Base-by-base conservation (phyloP, 2,797 vertebrate genomes). In the Florisuga fusca region DNA sequence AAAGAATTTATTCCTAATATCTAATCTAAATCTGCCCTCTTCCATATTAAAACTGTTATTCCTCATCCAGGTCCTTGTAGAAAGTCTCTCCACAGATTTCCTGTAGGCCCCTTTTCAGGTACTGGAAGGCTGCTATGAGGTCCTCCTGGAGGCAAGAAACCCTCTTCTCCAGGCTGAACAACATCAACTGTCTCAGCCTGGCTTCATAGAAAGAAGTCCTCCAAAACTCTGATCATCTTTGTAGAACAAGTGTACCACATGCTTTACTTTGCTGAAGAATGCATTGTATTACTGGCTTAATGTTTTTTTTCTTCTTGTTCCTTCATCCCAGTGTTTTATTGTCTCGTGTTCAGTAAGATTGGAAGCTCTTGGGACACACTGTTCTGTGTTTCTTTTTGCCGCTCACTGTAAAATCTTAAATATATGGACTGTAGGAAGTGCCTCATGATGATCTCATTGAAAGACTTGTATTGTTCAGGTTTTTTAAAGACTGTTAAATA, bases 261-360 rank as follows among this genome's bases (percentile, higher is more conserved):
- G 50, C 9, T 38, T 21, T 7, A 7, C 53, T 29, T 33, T 5
- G 6, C 45, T 50, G 48, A 25, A 45, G 50, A 50, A 58, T 0
- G 15, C 1, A 0, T 36, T 36, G 11, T 13, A 15, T 29, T 45
- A 6, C 2, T 20, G 55, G 6, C 3, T 0, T n/a, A 13, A 10
- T 0, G 1, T 27, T 58, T 17, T 17, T 17, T 76, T 46, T 4
- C 15, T 9, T 86, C 34, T 33, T 14, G 0, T 33, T 48, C 20
- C 53, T 58, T 76, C 11, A 23, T 33, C 33, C 34, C 26, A 0
- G 29, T 9, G 19, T 46, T 74, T 33, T 17, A 7, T 7, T 26
- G 19, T 26, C 27, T n/a, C 8, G 0, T 2, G 6, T 72, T 34
- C 59, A 43, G 7, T n/a, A 18, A 15, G 45, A 16, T 7, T 21